A percentile compares a stretch with the other conserved stretches of the same genome.
These are phyloP conservation scores for Azorinus chamasolen DNA, from an alignment of 2,888 invertebrate species.

Conservation along the genomic window DNA sequence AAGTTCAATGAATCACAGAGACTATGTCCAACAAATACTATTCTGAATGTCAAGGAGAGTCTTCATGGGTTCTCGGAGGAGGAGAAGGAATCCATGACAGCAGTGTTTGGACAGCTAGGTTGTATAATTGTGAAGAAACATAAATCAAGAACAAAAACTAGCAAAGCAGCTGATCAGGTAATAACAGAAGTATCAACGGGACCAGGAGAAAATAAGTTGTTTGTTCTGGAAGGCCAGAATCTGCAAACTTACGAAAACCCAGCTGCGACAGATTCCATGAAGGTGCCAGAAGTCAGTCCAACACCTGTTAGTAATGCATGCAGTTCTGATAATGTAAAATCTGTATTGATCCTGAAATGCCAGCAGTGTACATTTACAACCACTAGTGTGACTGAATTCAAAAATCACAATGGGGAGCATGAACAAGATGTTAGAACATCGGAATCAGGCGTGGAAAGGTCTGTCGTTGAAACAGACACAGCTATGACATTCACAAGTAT, in stretches of 20 bases:
- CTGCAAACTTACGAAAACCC: too few relatives aligned
- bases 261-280: too few relatives aligned
- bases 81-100: conserved; percentile 45
- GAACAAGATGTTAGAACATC: background rate
- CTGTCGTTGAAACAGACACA: background rate
- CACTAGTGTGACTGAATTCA: conserved; percentile 34
- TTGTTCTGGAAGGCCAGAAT: too few relatives aligned
- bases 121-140: conserved; percentile 63
- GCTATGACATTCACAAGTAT: background rate
- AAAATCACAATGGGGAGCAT: conserved; percentile 24
- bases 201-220: too few relatives aligned
- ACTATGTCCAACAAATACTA: conserved; percentile 29
- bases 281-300: too few relatives aligned
- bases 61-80: conserved; percentile 44
- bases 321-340: conserved; percentile 20
- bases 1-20: conserved; percentile 16
- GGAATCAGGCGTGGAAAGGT: too few relatives aligned
- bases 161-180: too few relatives aligned
- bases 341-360: conserved; percentile 39
- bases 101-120: conserved; percentile 44
- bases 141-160: conserved; percentile 4
- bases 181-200: too few relatives aligned
- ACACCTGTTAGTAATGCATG: too few relatives aligned
- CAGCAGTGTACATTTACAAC: conserved; percentile 35
- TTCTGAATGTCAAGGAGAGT: conserved; percentile 49